A percentile compares a stretch with the other conserved stretches of the same genome.
phyloP scores from a whole-genome alignment of 23 tunicate species.

The Ciona savignyi region DNA sequence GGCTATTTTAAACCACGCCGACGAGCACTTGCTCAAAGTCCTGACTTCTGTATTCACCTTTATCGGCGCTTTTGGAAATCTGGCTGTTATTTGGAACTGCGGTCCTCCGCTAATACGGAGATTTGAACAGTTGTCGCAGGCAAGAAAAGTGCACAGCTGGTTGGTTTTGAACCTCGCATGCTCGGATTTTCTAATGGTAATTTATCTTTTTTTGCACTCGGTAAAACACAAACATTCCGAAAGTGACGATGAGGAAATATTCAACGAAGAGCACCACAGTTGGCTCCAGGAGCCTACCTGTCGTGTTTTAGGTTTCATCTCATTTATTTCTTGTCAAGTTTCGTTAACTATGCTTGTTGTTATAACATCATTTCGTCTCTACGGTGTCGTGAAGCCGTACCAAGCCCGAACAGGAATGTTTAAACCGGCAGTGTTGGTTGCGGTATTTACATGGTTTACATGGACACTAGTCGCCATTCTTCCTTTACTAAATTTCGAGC shows the following conservation, averaged over 20 bases:
- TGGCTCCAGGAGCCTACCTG: background rate
- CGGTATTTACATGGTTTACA: background rate
- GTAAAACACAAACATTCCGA: slow-evolving; percentile 1
- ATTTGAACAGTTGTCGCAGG: background rate
- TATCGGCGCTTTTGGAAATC: slow-evolving; percentile 11
- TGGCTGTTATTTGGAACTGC: slow-evolving; percentile 10
- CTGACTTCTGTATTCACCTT: background rate
- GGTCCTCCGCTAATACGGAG: background rate
- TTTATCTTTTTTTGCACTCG: slow-evolving; percentile 4
- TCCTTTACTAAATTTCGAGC: background rate
- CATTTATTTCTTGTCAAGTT: background rate
- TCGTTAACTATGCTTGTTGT: background rate
- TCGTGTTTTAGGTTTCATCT: background rate
- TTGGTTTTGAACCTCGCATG: slow-evolving; percentile 18
- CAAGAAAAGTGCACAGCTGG: slow-evolving; percentile 17
- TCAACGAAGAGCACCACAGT: background rate
- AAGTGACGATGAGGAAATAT: background rate
- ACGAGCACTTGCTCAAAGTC: background rate
- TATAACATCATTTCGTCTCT: background rate
- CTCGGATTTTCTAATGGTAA: slow-evolving; percentile 17
- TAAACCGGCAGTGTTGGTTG: background rate
- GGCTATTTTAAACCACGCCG: background rate
- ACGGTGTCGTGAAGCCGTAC: background rate
- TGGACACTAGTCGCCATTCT: background rate
- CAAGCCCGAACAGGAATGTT: background rate